phyloP scores from a whole-genome alignment of 2,888 invertebrate genomes.

The Apoda limacodes region DNA sequence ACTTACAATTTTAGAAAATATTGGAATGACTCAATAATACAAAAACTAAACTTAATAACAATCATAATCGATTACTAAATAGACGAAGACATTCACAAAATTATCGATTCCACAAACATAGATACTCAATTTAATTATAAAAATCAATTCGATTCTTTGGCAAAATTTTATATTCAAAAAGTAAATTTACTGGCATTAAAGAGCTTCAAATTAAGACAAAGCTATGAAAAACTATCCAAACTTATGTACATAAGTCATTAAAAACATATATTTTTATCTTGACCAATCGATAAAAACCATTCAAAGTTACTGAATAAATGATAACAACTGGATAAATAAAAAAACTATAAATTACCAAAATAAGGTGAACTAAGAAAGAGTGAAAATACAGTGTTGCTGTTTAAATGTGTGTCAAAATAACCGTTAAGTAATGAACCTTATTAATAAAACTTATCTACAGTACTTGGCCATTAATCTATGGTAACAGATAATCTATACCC shows the following conservation, averaged over 20 bases:
- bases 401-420: too few relatives aligned
- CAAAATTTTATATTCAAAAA: slow-evolving; percentile 62
- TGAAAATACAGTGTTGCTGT: too few relatives aligned
- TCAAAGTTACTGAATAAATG: too few relatives aligned
- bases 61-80: slow-evolving; percentile 26
- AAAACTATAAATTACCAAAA: too few relatives aligned
- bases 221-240: too few relatives aligned
- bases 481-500: slow-evolving; percentile 57
- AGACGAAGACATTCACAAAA: slow-evolving; percentile 40
- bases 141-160: slow-evolving; percentile 64
- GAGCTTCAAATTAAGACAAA: too few relatives aligned
- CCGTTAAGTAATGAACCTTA: too few relatives aligned
- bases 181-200: slow-evolving; percentile 60
- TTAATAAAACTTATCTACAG: slow-evolving; percentile 49
- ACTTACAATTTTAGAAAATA: slow-evolving; percentile 51
- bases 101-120: slow-evolving; percentile 26
- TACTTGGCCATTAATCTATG: slow-evolving; percentile 65
- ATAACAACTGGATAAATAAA: too few relatives aligned
- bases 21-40: slow-evolving; percentile 51
- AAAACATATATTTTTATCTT: too few relatives aligned
- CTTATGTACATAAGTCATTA: too few relatives aligned
- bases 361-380: too few relatives aligned
- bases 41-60: slow-evolving; percentile 25
- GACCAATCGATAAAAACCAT: too few relatives aligned
- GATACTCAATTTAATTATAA: slow-evolving; percentile 26